Evolutionary conservation across 1,140 invertebrate genomes (phyloP), one percentile per base, ranked within the genome.

Genomic region (Coboldia fuscipes): DNA sequence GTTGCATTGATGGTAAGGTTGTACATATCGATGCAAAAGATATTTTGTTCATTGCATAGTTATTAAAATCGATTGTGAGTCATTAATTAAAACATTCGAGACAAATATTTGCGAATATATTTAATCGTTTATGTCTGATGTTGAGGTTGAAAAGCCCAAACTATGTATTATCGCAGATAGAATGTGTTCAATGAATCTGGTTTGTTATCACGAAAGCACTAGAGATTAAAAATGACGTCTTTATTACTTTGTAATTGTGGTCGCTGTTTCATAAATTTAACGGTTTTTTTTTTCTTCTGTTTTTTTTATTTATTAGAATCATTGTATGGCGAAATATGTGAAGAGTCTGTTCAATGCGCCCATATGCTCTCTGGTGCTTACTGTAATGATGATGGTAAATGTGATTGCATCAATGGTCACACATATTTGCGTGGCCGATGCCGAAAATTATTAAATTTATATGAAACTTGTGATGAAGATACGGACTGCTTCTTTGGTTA

Each of bases 311-410:
- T 33, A 23, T 23, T 3, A 21, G 32, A 45, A 42, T 41, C 49
- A 29, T 48, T 41, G 35, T 39, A 51, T 52, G 51, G 51, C 43
- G 51, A 54, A 37, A 29, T 35, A 44, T 54, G 51, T 44, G 42
- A 48, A 39, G 48, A 51, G 24, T 42, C 40, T 30, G 45, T 45
- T 46, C 51, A 54, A 45, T 54, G 50, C 43, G 51, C 48, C 51
- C 50, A 51, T 54, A 54, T 54, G 51, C 52, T 51, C 48, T 48
- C 51, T 38, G 52, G 52, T 49, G 48, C 50, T 43, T 45, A 44
- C 38, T 54, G 52, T 51, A 54, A 51, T 45, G n/a, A n/a, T n/a
- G n/a, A 47, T 37, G 51, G 51, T 48, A 45, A 51, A 47, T 47
- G 51, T 47, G 45, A 52, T 47, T 49, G 50, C 41, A 43, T 29